Evolutionary conservation across 35 echinoderm and acorn worm genomes (phyloP).

Genomic region (Ptychodera flava): DNA sequence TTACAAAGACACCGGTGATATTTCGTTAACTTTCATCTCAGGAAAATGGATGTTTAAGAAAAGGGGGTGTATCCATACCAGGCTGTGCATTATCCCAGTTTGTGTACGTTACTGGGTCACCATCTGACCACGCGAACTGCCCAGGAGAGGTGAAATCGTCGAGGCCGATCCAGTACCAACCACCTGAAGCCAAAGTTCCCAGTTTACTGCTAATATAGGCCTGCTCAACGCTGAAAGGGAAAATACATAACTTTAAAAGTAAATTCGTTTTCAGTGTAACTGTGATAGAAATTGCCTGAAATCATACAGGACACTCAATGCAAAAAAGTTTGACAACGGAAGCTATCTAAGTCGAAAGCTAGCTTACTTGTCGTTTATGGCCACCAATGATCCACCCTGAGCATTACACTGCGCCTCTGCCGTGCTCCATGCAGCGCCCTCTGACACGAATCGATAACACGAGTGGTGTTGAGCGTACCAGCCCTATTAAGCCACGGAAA

Average conservation of each 20-base stretch:
- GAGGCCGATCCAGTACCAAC: constrained; percentile 57
- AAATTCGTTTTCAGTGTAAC: too few relatives aligned
- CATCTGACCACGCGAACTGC: constrained; percentile 58
- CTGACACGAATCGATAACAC: neutral
- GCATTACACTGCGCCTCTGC: constrained; percentile 38
- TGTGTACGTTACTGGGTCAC: constrained; percentile 45
- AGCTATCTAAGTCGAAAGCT: too few relatives aligned
- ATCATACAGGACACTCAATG: too few relatives aligned
- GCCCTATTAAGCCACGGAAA: too few relatives aligned
- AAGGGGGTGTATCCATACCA: too few relatives aligned
- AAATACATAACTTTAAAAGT: neutral
- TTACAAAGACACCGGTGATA: too few relatives aligned
- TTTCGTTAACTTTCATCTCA: too few relatives aligned
- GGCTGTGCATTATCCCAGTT: constrained; percentile 72
- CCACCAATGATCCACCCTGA: constrained; percentile 49
- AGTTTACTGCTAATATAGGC: constrained; percentile 63
- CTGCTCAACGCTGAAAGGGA: constrained; percentile 60
- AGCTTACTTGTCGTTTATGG: constrained; percentile 71
- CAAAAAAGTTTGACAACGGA: too few relatives aligned
- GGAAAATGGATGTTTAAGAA: too few relatives aligned
- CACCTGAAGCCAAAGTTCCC: constrained; percentile 47
- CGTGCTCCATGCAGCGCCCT: constrained; percentile 11
- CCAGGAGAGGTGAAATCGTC: constrained; percentile 24
- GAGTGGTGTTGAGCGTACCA: neutral
- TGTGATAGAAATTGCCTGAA: too few relatives aligned